Percentiles rank a stretch among this genome's conserved stretches.
These are phyloP conservation scores for Antedon mediterranea DNA, from an alignment of 53 echinoderm and acorn worm species.

Conservation along the genomic window DNA sequence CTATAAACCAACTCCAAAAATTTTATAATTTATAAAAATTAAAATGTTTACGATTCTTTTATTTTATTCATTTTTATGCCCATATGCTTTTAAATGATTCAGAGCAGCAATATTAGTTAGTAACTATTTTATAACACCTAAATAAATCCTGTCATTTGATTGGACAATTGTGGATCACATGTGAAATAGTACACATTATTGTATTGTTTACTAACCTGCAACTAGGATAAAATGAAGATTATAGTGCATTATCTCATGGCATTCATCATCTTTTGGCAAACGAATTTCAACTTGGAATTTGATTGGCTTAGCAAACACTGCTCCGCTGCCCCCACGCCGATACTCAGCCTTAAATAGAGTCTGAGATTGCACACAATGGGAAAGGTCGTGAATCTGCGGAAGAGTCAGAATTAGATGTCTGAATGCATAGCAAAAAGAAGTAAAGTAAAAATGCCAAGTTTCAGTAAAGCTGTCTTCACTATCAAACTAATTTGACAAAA, in stretches of 20 bases:
- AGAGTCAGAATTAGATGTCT: background rate
- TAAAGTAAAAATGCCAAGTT: background rate
- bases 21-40: no score
- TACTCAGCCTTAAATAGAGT: slow-evolving; percentile 76
- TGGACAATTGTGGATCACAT: no score
- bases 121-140: no score
- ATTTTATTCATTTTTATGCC: no score
- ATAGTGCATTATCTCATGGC: slow-evolving; percentile 47
- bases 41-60: no score
- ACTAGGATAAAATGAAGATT: slow-evolving; percentile 72
- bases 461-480: background rate
- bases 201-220: slow-evolving; percentile 38
- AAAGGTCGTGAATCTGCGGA: slow-evolving; percentile 68
- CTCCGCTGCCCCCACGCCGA: slow-evolving; percentile 67
- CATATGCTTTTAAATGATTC: no score
- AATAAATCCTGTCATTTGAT: no score
- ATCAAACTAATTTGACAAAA: no score
- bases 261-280: slow-evolving; percentile 45
- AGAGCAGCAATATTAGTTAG: no score
- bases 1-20: no score
- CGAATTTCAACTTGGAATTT: slow-evolving; percentile 90
- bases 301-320: slow-evolving; percentile 91
- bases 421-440: background rate
- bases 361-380: slow-evolving; percentile 81
- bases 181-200: background rate